Evolutionary conservation across 2,888 invertebrate species (phyloP), one percentile per base, ranked within the genome.

Genomic region (Drosophila austrosaltans): DNA sequence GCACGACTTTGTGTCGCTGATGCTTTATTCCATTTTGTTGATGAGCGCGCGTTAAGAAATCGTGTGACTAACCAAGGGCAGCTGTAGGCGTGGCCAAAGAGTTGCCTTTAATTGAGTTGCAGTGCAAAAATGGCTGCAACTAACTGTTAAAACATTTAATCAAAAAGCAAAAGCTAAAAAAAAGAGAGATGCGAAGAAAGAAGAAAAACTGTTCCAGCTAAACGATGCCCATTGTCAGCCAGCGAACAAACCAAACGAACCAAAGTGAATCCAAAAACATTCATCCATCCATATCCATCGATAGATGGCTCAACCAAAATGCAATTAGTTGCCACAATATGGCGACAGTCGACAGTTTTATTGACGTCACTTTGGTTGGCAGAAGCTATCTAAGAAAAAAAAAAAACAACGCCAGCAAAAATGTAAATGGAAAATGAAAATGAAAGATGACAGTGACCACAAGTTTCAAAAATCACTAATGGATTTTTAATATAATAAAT

Each of bases 401-500:
- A 16, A 25, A 12, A 8, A 30, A 30, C 4, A 10, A 39, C 59
- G 30, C 20, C 32, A 54, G 57, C 67, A 61, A 72, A 83, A 86
- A 82, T 81, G 75, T 80, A 85, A 79, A 82, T 85, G 85, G 77
- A 81, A 79, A 78, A 58, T 54, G 79, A 78, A 86, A 78, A 85
- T 85, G 83, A 83, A 86, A 86, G 87, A 88, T 86, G 85, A 36
- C 42, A 58, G 86, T 81, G 87, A 86, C 83, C 89, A 83, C 89
- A 88, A 83, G 87, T 75, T 83, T 89, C 89, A 81, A 84, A 84
- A 87, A 89, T 84, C 89, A 84, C 89, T 89, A 84, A 84, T 84
- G 89, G 84, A 89, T 84, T 81, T 89, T 87, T 89, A 84, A 84
- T 89, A 84, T 80, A 84, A 84, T 89, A 89, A 89, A 87, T 86